Base-by-base conservation (phyloP, 1,140 invertebrate species). In the Bombus pascuorum region DNA sequence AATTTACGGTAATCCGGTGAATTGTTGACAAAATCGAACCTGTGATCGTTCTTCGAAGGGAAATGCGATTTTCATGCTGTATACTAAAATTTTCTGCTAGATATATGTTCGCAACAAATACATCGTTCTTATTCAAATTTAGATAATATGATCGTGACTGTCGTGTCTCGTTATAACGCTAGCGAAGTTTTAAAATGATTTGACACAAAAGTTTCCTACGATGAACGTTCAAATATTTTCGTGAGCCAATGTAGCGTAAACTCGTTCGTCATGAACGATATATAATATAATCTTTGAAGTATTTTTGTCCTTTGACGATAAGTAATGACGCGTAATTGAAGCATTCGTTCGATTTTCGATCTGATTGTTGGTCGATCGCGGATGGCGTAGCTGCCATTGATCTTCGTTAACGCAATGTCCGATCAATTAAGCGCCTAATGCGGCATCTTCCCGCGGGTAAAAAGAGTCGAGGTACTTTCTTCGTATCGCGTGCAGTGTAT, bases 361-460 rank as follows among this genome's bases (percentile, higher is more conserved):
- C 22, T 12, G 10, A 22, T 59, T 59, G 47, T 73, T 57, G 42
- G 47, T 66, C 68, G 42, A 53, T 65, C 39, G 53, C 6, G 59
- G 47, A 53, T 39, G 62, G 22, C 53, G 25, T n/a, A 28, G 39
- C 75, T 70, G 73, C 59, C 73, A 65, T 81, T 76, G 78, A 82
- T 86, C 79, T 82, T 86, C 84, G 83, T 85, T 85, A 85, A 85
- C 32, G 83, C 76, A 73, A 80, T 81, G 79, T 75, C 72, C 79
- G 71, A 53, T 70, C 86, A 85, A 84, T 85, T 85, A 85, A 85
- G 74, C 82, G 57, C 73, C 72, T 85, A 85, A 85, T 85, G 79
- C 77, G 34, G 34, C 37, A 57, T 75, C 44, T 70, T 34, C 37
- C 62, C 37, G 57, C 44, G 57, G 72, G 71, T 80, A 85, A 81